These are phyloP conservation scores for Tetraneura akinire DNA, from an alignment of 1,140 invertebrate species.

Conservation along the genomic window DNA sequence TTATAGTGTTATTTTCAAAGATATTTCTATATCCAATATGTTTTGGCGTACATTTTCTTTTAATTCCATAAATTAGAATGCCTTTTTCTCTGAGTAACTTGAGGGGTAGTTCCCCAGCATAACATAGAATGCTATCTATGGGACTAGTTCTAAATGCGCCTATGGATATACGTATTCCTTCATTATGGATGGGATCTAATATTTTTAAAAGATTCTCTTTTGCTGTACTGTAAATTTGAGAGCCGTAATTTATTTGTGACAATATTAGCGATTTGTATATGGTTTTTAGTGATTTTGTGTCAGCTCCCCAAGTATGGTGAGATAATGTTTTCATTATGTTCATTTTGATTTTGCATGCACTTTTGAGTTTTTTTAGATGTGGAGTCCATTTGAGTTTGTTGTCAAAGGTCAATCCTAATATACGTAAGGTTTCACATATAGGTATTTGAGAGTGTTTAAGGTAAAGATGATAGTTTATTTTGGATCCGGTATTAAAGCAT, in stretches of 20 bases:
- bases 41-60: not conserved
- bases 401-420: not conserved
- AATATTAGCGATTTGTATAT: constrained; percentile 4
- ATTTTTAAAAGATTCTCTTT: constrained; percentile 10
- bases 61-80: not conserved
- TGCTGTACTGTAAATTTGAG: not conserved
- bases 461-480: no score
- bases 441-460: no score
- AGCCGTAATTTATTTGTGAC: constrained; percentile 6
- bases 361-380: not conserved
- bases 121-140: not conserved
- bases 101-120: no score
- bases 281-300: not conserved
- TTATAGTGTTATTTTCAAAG: no score
- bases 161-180: not conserved
- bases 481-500: no score
- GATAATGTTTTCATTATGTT: constrained; percentile 3
- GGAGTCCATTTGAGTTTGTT: no score
- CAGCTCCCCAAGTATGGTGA: not conserved
- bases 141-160: not conserved
- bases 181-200: not conserved
- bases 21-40: not conserved
- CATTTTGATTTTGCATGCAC: not conserved
- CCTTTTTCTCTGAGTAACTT: constrained; percentile 23
- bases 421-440: not conserved